Evolutionary conservation across 2,113 vertebrate species (phyloP).

Genomic region (Antechinus stuartii): DNA sequence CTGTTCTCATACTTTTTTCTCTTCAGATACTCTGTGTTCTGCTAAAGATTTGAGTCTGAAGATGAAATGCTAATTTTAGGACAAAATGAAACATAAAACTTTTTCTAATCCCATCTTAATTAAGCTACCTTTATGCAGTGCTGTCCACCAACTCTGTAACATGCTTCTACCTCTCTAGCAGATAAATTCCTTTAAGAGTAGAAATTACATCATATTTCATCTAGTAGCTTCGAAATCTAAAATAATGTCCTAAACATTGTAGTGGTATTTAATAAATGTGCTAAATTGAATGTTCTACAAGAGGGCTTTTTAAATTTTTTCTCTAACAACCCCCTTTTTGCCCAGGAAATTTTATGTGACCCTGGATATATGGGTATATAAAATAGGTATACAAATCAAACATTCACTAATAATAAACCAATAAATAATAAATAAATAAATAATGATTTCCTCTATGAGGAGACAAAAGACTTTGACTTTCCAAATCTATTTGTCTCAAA

Average conservation of each 20-base stretch:
- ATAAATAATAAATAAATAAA: too few species aligned
- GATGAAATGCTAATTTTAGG: not conserved
- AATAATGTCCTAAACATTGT: not conserved
- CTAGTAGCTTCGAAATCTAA: not conserved
- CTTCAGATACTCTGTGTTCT: not conserved
- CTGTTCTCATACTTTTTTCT: not conserved
- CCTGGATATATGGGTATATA: too few species aligned
- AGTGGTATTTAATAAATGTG: not conserved
- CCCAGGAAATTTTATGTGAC: too few species aligned
- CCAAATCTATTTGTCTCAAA: not conserved
- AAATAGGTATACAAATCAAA: too few species aligned
- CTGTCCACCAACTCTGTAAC: not conserved
- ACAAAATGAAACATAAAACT: not conserved
- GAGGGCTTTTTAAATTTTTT: too few species aligned
- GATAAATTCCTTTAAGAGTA: not conserved
- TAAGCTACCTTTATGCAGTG: not conserved
- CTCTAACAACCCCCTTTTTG: too few species aligned
- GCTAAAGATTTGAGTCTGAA: not conserved
- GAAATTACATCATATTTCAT: not conserved
- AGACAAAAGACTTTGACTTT: not conserved
- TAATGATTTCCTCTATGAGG: not conserved
- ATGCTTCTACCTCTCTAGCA: not conserved
- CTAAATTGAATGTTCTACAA: not conserved
- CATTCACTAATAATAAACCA: not conserved
- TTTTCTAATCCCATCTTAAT: not conserved